Conservation (phyloP, 2,797 vertebrate genomes). For the Sebastes umbrosus region DNA sequence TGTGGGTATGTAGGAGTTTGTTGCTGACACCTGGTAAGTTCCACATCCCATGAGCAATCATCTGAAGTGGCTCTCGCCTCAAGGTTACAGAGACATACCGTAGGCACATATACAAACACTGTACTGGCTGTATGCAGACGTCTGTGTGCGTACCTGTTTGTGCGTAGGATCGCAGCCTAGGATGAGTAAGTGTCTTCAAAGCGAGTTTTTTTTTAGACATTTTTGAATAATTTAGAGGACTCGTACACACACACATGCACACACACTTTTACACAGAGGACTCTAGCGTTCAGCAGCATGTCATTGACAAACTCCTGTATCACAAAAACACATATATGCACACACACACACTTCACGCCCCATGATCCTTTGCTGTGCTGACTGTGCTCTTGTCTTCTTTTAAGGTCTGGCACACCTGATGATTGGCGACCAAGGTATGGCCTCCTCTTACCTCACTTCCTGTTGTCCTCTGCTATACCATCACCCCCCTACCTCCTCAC, state of each 20-base stretch:
- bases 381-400: slow-evolving; percentile 99
- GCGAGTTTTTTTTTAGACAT: slow-evolving; percentile 7
- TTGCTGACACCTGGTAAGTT: slow-evolving; percentile 77
- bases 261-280: slow-evolving; percentile 21
- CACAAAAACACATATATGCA: slow-evolving; percentile 31
- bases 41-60: slow-evolving; percentile 56
- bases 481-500: slow-evolving; percentile 75
- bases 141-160: slow-evolving; percentile 56
- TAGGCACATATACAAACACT: slow-evolving; percentile 24
- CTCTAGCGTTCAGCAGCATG: slow-evolving; percentile 37
- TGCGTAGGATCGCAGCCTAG: slow-evolving; percentile 61
- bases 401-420: slow-evolving; percentile 99
- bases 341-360: slow-evolving; percentile 76
- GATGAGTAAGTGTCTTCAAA: slow-evolving; percentile 64
- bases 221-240: slow-evolving; percentile 44
- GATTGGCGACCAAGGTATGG: slow-evolving; percentile 99
- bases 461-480: slow-evolving; percentile 91
- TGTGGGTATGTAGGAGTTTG: slow-evolving; percentile 58
- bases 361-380: slow-evolving; percentile 96
- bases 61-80: slow-evolving; percentile 48
- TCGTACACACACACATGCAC: slow-evolving; percentile 9
- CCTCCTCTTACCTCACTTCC: slow-evolving; percentile 84
- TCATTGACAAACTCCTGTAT: slow-evolving; percentile 42
- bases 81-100: slow-evolving; percentile 38
- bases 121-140: slow-evolving; percentile 38